Base-by-base conservation (phyloP, 2,113 vertebrate species). In the Engystomops pustulosus region DNA sequence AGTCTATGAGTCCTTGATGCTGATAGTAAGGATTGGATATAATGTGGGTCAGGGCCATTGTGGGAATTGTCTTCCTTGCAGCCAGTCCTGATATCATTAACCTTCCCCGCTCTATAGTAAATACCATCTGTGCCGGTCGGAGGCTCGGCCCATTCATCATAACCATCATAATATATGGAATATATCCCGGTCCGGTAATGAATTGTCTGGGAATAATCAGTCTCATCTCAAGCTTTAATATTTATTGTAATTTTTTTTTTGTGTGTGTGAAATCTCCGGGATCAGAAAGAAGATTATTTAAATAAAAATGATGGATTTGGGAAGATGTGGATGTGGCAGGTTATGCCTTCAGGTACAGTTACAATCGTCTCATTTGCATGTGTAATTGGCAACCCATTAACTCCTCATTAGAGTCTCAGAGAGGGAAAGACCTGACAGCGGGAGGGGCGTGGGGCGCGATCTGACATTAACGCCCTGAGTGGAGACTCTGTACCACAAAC, bases 311-410 rank as follows among this genome's bases (percentile, higher is more conserved):
- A 82, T 82, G 72, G 41, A 82, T 82, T 32, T 72, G 58, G 71
- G 45, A 81, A 32, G 32, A 60, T 32, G 68, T 32, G 34, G 38
- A 72, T 60, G 80, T 74, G 80, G 51, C 80, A 18, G 45, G 36
- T 82, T 82, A 38, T 82, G 80, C 68, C 80, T 82, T 82, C 80
- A 82, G 80, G 69, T 82, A 72, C 80, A 45, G 80, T 82, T 72
- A 82, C 9, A 49, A 23, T 51, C 34, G 23, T 82, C 67, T 58
- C 60, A 84, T 85, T 79, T 85, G 75, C 83, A 79, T 70, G 11
- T 27, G 49, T 79, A 79, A 85, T 79, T 85, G 83, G 83, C 75
- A 78, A 45, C n/a, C 55, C 82, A 69, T 84, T 84, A 84, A 78
- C 78, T 45, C 45, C 82, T 84, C 72, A 78, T 84, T 84, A 84